phyloP scores from a whole-genome alignment of 2,113 vertebrate genomes.

The Proterorhinus semilunaris region DNA sequence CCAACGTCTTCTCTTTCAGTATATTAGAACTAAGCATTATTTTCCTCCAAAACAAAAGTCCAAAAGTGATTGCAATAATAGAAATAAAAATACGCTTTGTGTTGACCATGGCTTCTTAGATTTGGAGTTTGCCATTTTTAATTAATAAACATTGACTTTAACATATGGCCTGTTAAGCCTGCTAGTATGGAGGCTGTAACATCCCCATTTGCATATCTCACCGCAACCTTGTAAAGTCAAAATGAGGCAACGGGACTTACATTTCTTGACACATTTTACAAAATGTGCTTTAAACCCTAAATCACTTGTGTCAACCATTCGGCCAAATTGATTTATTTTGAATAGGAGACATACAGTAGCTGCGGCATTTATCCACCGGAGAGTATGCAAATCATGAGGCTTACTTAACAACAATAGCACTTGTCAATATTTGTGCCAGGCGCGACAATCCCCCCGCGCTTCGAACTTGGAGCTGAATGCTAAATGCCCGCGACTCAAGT shows the following conservation, averaged over 20 bases:
- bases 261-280: no score
- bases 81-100: no score
- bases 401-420: constrained; percentile 50
- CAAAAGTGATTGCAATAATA: no score
- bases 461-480: constrained; percentile 55
- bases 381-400: constrained; percentile 42
- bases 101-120: no score
- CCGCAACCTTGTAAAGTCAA: no score
- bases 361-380: constrained; percentile 36
- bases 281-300: neutral
- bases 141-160: no score
- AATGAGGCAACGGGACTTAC: no score
- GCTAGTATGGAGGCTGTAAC: neutral
- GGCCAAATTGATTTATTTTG: constrained; percentile 33
- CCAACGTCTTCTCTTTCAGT: no score
- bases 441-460: constrained; percentile 47
- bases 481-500: constrained; percentile 53
- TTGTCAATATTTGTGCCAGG: constrained; percentile 64
- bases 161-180: no score
- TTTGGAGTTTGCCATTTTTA: no score
- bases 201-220: neutral
- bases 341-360: constrained; percentile 11
- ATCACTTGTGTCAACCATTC: constrained; percentile 18
- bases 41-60: no score
- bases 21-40: no score